Evolutionary conservation across 2,113 vertebrate genomes (phyloP), one percentile per base, ranked within the genome.

Genomic region (Pseudorasbora parva): DNA sequence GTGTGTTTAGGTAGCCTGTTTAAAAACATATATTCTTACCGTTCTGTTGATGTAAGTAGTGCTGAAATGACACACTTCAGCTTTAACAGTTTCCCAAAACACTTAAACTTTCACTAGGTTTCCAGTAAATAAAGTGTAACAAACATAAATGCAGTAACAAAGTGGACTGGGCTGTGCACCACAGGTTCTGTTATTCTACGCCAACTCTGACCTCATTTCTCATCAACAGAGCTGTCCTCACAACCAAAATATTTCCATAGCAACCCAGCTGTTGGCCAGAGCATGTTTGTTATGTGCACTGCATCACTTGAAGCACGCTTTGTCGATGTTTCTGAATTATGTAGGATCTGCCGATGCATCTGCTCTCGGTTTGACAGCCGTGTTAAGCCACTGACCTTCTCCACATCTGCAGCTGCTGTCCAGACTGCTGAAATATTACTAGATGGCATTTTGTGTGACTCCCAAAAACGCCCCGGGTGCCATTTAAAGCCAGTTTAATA

Each of bases 201-300:
- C 75, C 56, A 76, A 62, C 51, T 66, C 81, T 81, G 68, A 82
- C 86, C 78, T 82, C 6, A 21, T 43, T 86, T 84, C 62, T 85
- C 45, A 49, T 78, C 85, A 80, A 66, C 64, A 43, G 66, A 59
- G 78, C 78, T 83, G 43, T 84, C 82, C 87, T 87, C 72, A 62
- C 74, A 76, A 83, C 77, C 81, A 83, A 86, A 83, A 86, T 87
- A 84, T 87, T 88, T 86, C 88, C 83, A 84, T 83, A 80, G 86
- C 88, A 86, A 90, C 87, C 41, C 81, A 85, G 81, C 81, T 82
- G 73, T 82, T 73, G 69, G 57, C 62, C 59, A 19, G 69, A 72
- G 27, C 51, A 9, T 84, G 85, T 82, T 80, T 83, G 81, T 87
- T 75, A 62, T 87, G 69, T 88, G 59, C 81, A 84, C 79, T 41